Percentiles rank a stretch among this genome's conserved stretches.
These are phyloP conservation scores for Lemur catta DNA, from an alignment of 2,797 vertebrate genomes.

Conservation along the genomic window DNA sequence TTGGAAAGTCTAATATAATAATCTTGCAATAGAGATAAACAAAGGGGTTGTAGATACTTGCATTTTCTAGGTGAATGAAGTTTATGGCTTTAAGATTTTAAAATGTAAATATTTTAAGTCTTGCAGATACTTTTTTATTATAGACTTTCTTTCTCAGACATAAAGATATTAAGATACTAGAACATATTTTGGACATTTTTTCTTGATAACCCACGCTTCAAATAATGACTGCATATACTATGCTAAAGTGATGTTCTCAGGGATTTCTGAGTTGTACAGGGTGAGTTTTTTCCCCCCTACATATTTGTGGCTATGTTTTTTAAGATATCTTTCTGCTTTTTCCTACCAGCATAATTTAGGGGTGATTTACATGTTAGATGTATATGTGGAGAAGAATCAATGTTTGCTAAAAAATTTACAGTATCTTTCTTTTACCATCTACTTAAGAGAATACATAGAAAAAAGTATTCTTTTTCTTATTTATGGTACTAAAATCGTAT, in stretches of 20 bases:
- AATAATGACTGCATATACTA: not conserved
- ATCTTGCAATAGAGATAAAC: not conserved
- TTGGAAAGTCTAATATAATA: not conserved
- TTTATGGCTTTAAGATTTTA: not conserved
- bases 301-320: not conserved
- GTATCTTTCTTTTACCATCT: not conserved
- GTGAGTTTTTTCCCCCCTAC: not conserved
- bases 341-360: not conserved
- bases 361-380: not conserved
- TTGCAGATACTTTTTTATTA: not conserved
- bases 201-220: not conserved
- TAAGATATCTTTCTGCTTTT: not conserved
- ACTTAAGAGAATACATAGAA: not conserved
- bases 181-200: not conserved
- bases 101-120: constrained; percentile 19
- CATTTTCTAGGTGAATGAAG: not conserved
- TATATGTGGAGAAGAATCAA: not conserved
- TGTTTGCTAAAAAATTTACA: not conserved
- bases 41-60: not conserved
- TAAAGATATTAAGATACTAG: constrained; percentile 12
- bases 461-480: not conserved
- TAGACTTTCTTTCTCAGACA: not conserved
- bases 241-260: not conserved
- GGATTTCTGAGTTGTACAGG: not conserved
- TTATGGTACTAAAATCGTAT: not conserved